These are phyloP conservation scores for Rhinella marina DNA, from an alignment of 2,797 vertebrate genomes.

Conservation along the genomic window DNA sequence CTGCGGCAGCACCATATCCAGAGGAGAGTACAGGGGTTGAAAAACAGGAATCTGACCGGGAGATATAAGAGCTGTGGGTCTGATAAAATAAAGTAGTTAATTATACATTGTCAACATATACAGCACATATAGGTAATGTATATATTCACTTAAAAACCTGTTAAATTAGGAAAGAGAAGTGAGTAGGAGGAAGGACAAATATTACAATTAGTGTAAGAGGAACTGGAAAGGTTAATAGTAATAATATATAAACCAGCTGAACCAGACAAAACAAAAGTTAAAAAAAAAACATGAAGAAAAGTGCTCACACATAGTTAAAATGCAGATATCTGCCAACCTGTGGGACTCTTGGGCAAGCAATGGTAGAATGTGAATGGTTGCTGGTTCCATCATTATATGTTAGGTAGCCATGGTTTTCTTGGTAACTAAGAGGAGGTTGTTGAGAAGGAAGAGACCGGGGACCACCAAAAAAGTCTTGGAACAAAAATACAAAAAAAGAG, in stretches of 20 bases:
- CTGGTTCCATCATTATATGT: conserved; percentile 61
- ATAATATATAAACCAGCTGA: not conserved
- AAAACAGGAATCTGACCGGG: conserved; percentile 65
- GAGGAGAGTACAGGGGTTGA: conserved; percentile 64
- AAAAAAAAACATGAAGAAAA: not conserved
- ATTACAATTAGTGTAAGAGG: not conserved
- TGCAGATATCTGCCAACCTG: conserved; percentile 45
- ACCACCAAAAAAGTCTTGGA: conserved; percentile 50
- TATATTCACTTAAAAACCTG: not conserved
- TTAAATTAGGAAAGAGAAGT: conserved; percentile 47
- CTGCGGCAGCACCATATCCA: conserved; percentile 64
- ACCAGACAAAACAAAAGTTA: conserved; percentile 1
- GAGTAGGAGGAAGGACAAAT: conserved; percentile 37
- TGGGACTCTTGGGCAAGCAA: conserved; percentile 49
- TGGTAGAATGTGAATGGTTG: conserved; percentile 23
- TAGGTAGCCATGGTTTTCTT: conserved; percentile 68
- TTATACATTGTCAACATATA: not conserved
- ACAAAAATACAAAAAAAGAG: not conserved
- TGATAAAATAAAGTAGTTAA: conserved; percentile 57
- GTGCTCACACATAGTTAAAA: not conserved
- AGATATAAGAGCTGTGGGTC: conserved; percentile 65
- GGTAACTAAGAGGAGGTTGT: conserved; percentile 62
- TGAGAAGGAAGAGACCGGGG: not conserved
- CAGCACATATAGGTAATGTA: not conserved
- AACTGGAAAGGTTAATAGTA: conserved; percentile 3